Evolutionary conservation across 2,113 vertebrate genomes (phyloP), one percentile per base, ranked within the genome.

Genomic region (Chionis minor): DNA sequence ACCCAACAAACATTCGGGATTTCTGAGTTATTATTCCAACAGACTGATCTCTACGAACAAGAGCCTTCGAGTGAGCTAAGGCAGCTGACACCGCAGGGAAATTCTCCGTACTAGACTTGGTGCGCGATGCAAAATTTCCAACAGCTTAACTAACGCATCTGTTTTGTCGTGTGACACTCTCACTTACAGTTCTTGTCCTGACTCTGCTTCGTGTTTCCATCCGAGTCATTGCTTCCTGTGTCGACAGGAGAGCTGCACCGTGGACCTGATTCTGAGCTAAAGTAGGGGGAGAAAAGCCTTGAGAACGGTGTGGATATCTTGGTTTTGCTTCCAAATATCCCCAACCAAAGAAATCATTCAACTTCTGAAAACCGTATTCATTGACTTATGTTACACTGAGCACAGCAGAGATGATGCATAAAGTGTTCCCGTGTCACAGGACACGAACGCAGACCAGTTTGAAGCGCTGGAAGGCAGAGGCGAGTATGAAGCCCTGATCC

Each of bases 171-270:
- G 22, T 10, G 24, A 27, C 8, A 5, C 22, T 45, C 54, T 35
- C 85, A 97, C 96, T 97, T 49, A 94, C 95, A 62, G 88, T 81
- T 91, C 91, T 98, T 97, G 49, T 98, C 98, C 14, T 97, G 98
- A 87, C 97, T 98, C 93, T 97, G 98, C 71, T 97, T 98, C 40
- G 93, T 86, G 93, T 91, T 97, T 71, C 98, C 96, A 32, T 96
- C 98, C 0, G 94, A 47, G 8, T 90, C 87, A 0, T 81, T 73
- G 78, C 90, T 94, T 35, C 98, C 98, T 0, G 97, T 97, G 97
- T 98, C 98, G 54, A 98, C 98, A 0, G 99, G 99, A 74, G 99
- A 99, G 86, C 98, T 99, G 96, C 99, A 99, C 59, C 99, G 96
- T 33, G 99, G 99, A 8, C 99, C 98, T 0, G 99, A 97, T 69